phyloP scores from a whole-genome alignment of 2,113 vertebrate species.

The Pseudopodoces humilis region DNA sequence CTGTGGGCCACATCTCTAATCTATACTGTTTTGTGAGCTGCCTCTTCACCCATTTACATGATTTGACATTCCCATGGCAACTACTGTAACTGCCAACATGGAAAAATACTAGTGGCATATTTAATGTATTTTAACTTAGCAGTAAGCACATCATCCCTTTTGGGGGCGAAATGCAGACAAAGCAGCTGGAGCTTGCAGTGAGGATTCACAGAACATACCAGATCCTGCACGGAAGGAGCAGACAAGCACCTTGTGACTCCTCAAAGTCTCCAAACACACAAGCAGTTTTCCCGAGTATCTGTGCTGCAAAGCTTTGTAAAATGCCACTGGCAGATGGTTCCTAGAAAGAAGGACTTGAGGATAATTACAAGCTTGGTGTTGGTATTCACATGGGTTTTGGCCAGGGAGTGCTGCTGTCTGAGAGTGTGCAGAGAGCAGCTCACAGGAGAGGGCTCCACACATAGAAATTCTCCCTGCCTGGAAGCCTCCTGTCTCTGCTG shows the following conservation, averaged over 20 bases:
- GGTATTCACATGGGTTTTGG: not conserved
- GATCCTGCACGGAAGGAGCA: not conserved
- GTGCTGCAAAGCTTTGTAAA: not conserved
- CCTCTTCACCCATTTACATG: constrained; percentile 23
- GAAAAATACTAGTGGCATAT: constrained; percentile 52
- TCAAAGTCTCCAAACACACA: not conserved
- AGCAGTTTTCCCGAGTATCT: not conserved
- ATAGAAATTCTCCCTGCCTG: not conserved
- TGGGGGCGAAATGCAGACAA: not conserved
- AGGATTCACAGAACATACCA: not conserved
- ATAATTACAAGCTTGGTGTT: not conserved
- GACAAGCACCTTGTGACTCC: not conserved
- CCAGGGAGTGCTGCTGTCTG: not conserved
- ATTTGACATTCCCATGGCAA: constrained; percentile 61
- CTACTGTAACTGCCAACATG: constrained; percentile 44
- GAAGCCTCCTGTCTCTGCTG: not conserved
- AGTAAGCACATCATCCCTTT: constrained; percentile 3
- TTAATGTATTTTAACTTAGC: constrained; percentile 21
- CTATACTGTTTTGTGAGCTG: not conserved
- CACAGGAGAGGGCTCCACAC: not conserved
- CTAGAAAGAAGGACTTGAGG: not conserved
- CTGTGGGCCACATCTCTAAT: not conserved
- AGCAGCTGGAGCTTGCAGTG: not conserved
- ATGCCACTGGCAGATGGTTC: not conserved
- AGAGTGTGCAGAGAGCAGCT: not conserved